Percentiles rank a stretch among this genome's conserved stretches.
Evolutionary conservation across 2,888 invertebrate species (phyloP).

Genomic region (Stenurella melanura): DNA sequence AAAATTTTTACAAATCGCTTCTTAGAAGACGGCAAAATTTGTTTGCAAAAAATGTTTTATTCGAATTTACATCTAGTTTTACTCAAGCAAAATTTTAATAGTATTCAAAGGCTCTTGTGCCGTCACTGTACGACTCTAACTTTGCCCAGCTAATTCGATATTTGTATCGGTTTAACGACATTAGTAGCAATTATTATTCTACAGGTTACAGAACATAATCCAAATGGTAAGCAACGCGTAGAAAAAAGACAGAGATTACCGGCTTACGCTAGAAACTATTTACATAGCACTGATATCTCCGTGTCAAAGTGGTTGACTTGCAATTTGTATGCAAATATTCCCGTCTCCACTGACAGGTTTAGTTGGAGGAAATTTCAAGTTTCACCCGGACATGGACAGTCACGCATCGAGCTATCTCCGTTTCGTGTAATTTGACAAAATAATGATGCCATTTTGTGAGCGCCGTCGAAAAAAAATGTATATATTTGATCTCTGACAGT

Average conservation of each 20-base stretch:
- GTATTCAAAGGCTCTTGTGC: no score
- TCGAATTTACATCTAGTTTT: no score
- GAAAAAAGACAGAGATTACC: neutral
- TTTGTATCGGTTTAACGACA: no score
- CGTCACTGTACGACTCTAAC: no score
- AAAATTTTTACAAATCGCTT: no score
- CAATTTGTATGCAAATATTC: slow-evolving; percentile 43
- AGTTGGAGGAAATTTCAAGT: slow-evolving; percentile 29
- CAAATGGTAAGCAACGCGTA: neutral
- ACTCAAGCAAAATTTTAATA: no score
- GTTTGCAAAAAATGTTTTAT: no score
- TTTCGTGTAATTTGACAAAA: slow-evolving; percentile 23
- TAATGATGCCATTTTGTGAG: slow-evolving; percentile 12
- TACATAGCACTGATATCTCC: slow-evolving; percentile 31
- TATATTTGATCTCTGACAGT: slow-evolving; percentile 21
- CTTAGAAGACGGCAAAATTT: no score
- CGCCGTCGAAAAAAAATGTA: neutral
- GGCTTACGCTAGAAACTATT: slow-evolving; percentile 19
- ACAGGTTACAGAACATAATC: neutral
- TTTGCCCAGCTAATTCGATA: no score
- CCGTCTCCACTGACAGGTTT: slow-evolving; percentile 24
- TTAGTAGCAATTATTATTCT: no score
- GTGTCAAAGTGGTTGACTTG: slow-evolving; percentile 35
- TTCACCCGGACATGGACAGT: no score
- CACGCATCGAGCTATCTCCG: slow-evolving; percentile 17